Base-by-base conservation (phyloP, 2,888 invertebrate species). In the Sipunculus nudus region DNA sequence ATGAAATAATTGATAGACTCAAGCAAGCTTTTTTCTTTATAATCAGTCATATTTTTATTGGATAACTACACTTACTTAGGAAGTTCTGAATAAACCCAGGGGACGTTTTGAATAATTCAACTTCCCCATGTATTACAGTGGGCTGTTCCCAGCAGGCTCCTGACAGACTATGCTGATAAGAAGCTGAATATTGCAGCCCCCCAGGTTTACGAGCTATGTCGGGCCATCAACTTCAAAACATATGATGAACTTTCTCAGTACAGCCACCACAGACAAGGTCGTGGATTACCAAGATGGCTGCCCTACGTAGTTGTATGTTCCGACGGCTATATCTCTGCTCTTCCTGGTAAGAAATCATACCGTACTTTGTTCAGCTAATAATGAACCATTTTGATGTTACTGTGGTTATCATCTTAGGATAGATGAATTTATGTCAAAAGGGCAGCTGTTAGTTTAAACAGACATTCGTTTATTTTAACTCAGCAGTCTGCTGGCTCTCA, bases 181-280 rank as follows among this genome's bases (percentile, higher is more conserved):
- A 29, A 58, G 38, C 45, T 58, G 23, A 52, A 46, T 53, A 28
- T 66, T 43, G 57, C 63, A 3, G 60, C 63, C 8, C 66, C 66
- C 5, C 66, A 66, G 52, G 5, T 66, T 16, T 66, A 66, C 31
- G 66, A 66, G 46, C 31, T 63, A 32, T 47, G 35, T 16, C 28
- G 54, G 19, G 35, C 63, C 21, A 29, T 40, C 25, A 38, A 40
- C 28, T 50, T 50, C 21, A 21, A 38, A 1, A 45, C 28, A 3
- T 46, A 53, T 10, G 48, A 63, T 16, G 50, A 53, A 21, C 56
- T 66, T 3, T 25, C 48, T 16, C 19, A 40, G 31, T 53, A 26
- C 16, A 46, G 46, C 25, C 19, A 47, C 26, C 19, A 16, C 4
- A 45, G 58, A 49, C 38, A 40, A 45, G 16, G 31, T 21, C 21